phyloP scores from a whole-genome alignment of 2,113 vertebrate genomes.

The Austrofundulus limnaeus region DNA sequence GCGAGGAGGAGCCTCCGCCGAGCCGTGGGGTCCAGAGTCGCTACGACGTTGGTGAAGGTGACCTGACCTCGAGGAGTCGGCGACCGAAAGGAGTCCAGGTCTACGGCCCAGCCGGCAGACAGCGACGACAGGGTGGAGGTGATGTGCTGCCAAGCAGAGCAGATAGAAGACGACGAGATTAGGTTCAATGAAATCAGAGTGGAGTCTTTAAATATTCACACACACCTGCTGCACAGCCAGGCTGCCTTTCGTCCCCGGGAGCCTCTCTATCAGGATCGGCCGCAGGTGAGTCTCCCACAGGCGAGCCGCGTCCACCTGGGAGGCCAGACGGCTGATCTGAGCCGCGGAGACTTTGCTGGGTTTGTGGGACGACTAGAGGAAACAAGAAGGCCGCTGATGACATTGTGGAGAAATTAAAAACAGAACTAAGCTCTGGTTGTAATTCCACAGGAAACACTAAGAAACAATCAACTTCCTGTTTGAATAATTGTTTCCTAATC shows the following conservation, averaged over 20 bases:
- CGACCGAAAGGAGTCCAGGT: slow-evolving; percentile 83
- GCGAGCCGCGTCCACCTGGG: slow-evolving; percentile 78
- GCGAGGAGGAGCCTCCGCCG: slow-evolving; percentile 81
- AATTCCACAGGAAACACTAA: no score
- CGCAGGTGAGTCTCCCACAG: slow-evolving; percentile 84
- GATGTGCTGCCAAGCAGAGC: slow-evolving; percentile 82
- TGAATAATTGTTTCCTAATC: neutral
- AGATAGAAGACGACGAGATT: slow-evolving; percentile 17
- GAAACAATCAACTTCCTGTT: neutral
- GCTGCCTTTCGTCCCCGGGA: slow-evolving; percentile 83
- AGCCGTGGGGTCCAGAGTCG: slow-evolving; percentile 81
- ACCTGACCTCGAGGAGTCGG: slow-evolving; percentile 81
- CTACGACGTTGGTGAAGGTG: slow-evolving; percentile 86
- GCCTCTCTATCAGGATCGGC: slow-evolving; percentile 83
- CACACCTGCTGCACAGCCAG: slow-evolving; percentile 81
- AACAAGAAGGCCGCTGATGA: neutral
- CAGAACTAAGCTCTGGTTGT: neutral
- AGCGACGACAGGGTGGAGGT: slow-evolving; percentile 72
- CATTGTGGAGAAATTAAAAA: neutral
- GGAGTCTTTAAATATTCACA: slow-evolving; percentile 7
- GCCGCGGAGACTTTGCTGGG: slow-evolving; percentile 73
- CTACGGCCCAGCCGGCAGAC: slow-evolving; percentile 83
- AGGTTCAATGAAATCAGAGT: neutral
- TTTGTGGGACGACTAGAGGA: slow-evolving; percentile 73
- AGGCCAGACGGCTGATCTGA: slow-evolving; percentile 76